Evolutionary conservation across 2,888 invertebrate species (phyloP), one percentile per base, ranked within the genome.

Genomic region (Ichneumoninae sp.): DNA sequence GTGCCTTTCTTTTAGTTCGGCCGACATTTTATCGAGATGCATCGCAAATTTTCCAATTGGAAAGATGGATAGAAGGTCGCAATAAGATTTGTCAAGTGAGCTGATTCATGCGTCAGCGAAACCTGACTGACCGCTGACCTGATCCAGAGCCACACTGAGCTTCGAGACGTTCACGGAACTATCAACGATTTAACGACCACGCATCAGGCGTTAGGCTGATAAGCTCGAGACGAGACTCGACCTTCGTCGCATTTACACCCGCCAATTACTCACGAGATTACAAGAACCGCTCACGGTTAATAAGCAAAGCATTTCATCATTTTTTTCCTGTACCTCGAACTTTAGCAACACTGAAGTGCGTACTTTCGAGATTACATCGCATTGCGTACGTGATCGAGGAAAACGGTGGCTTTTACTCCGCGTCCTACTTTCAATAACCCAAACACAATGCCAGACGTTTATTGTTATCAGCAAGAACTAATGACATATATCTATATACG

Each of bases 181-280:
- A n/a, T 30, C 69, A 30, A 47, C 19, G 30, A 77, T 54, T 77
- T 77, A 69, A 69, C 33, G 40, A 68, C 44, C 22, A 30, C 5
- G 57, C 60, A 33, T 40, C 57, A n/a, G 69, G 33, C 60, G 19
- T 36, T 57, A 19, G 3, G 19, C 50, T 50, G 77, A 69, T 69
- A 69, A 69, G 44, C 7, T 36, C 26, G 33, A 30, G 47, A 57
- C 7, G 54, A 8, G 30, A 54, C 40, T 26, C 77, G 60, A 57
- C 60, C 57, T 44, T 77, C 47, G 69, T 77, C 60, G 54, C 33
- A 30, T 66, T n/a, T 57, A 69, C 44, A 44, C 69, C 47, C 33
- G 44, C 13, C 68, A 69, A 77, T 77, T 77, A 60, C 68, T 60
- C 69, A 44, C 57, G n/a, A 40, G n/a, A 47, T 77, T 60, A 50